Base-by-base conservation (phyloP, 1,140 invertebrate species). In the Carposina sasakii region DNA sequence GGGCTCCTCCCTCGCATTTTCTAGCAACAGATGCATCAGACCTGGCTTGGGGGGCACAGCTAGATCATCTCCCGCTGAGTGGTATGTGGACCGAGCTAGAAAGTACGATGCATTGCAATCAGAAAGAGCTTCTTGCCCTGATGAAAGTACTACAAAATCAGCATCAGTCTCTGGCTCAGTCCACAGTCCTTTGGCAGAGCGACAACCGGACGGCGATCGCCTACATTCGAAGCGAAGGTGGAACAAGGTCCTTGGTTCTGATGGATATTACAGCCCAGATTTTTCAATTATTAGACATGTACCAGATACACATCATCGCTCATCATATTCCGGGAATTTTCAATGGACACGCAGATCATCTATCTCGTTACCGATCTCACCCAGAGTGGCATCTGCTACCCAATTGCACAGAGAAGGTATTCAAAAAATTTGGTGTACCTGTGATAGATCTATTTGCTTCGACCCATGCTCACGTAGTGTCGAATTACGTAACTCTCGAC, bases 401-500 rank as follows among this genome's bases (percentile, higher is more conserved):
- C 20, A 4, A 10, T 10, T 36, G 52, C 3, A 62, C 60, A 36
- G 23, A 49, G 6, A 19, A 60, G 56, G 20, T 71, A 48, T 61
- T 56, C 40, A 16, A 8, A 19, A 60, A 48, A 48, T 63, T 52
- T 65, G 71, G 67, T 6, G 50, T 36, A 1, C 68, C 68, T 1
- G 56, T 53, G 1, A 59, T 74, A 16, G 71, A 81, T 20, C 53
- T 78, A 5, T 76, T 78, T 45, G 75, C 69, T 2, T 67, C 63
- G 1, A 42, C 39, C 9, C 46, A 30, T 12, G 63, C 67, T 9
- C 60, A 57, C 22, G 67, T 76, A 17, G 54, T 71, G n/a, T 13
- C 15, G 6, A 56, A 45, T 6, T 79, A 76, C 39, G 46, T 23
- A 3, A 36, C 46, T 12, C 34, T 51, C n/a, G 57, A 57, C 17